Evolutionary conservation across 1,140 invertebrate species (phyloP).

Genomic region (Sitophilus oryzae): DNA sequence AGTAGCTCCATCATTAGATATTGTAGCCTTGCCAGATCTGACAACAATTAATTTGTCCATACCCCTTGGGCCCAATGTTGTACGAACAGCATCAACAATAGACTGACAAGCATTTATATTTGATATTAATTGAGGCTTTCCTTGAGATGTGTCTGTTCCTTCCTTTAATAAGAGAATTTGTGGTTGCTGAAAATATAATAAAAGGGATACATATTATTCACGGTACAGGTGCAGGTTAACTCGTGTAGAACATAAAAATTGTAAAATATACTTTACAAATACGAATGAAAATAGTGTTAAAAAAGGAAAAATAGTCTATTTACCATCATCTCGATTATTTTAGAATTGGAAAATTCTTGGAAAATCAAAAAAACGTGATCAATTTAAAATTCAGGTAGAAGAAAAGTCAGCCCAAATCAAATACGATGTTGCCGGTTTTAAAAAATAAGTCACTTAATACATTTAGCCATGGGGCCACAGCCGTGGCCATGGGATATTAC

Average conservation of each 20-base stretch:
- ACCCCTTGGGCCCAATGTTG: slow-evolving; percentile 95
- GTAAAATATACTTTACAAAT: background rate
- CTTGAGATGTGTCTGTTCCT: slow-evolving; percentile 94
- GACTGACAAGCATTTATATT: slow-evolving; percentile 99
- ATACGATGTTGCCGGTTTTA: too few species aligned
- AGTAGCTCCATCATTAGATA: slow-evolving; percentile 99
- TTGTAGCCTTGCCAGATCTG: slow-evolving; percentile 80
- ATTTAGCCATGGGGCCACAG: too few species aligned
- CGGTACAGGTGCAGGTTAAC: slow-evolving; percentile 8
- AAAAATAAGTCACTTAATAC: too few species aligned
- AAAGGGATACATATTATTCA: slow-evolving; percentile 3
- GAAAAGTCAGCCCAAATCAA: too few species aligned
- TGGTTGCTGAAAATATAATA: slow-evolving; percentile 63
- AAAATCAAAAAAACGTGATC: background rate
- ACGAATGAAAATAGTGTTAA: background rate
- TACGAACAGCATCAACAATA: slow-evolving; percentile 89
- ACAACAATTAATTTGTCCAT: slow-evolving; percentile 99
- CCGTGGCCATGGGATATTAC: too few species aligned
- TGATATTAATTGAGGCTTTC: slow-evolving; percentile 91
- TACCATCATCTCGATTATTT: background rate
- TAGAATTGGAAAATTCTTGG: background rate
- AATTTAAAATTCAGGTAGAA: background rate
- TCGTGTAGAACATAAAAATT: background rate
- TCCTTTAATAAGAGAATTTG: slow-evolving; percentile 98
- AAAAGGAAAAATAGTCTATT: background rate